Percentiles rank a stretch among this genome's conserved stretches.
These are phyloP conservation scores for Oscarella lobularis DNA, from an alignment of 37 sponge, comb jelly and placozoan genomes.

Conservation along the genomic window DNA sequence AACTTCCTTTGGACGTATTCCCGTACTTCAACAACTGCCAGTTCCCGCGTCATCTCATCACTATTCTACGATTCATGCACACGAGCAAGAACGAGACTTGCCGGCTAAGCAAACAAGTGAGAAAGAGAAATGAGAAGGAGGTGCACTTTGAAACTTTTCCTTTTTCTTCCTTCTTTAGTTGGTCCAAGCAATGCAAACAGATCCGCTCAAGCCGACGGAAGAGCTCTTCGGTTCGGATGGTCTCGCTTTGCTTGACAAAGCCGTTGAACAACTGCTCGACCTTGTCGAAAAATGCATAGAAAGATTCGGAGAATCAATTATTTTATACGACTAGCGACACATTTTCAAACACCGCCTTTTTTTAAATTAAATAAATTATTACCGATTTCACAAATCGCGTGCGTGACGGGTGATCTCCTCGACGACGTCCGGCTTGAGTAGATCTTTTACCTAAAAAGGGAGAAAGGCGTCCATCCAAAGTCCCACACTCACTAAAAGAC, in stretches of 20 bases:
- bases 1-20: not conserved
- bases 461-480: not conserved
- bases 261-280: not conserved
- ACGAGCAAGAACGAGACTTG: not conserved
- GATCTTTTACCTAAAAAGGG: conserved; percentile 5
- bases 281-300: not conserved
- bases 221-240: too few relatives aligned
- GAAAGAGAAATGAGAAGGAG: too few relatives aligned
- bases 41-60: not conserved
- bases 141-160: too few relatives aligned
- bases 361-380: too few relatives aligned
- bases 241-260: not conserved
- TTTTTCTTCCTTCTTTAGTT: too few relatives aligned
- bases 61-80: not conserved
- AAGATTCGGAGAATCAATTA: not conserved
- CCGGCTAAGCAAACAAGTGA: not conserved
- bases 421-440: conserved; percentile 9
- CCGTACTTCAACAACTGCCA: not conserved
- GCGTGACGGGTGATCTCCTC: conserved; percentile 2
- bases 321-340: conserved; percentile 2
- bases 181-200: too few relatives aligned
- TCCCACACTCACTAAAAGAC: not conserved
- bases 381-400: not conserved
- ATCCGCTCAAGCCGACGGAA: too few relatives aligned
- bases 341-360: too few relatives aligned